These are phyloP conservation scores for Drosophila nikananu DNA, from an alignment of 1,140 invertebrate genomes.

Conservation along the genomic window DNA sequence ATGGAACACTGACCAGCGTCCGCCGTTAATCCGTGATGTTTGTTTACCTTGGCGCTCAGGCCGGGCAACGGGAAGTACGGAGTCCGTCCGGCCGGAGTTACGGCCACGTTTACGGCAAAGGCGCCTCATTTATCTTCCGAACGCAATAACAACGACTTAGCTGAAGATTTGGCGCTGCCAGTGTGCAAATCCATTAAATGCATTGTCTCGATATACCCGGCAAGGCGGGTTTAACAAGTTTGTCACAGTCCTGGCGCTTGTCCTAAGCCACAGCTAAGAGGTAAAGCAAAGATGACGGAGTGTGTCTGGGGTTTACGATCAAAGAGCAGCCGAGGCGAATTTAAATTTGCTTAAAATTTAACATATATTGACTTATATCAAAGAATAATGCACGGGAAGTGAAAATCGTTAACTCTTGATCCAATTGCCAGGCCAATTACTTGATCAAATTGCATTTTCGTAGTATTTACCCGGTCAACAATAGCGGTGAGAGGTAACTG, in stretches of 20 bases:
- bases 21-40: conserved; percentile 83
- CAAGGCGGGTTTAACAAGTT: conserved; percentile 59
- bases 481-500: background rate
- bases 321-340: background rate
- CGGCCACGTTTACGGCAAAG: conserved; percentile 22
- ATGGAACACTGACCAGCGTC: conserved; percentile 69
- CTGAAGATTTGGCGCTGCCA: conserved; percentile 66
- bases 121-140: conserved; percentile 78
- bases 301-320: conserved; percentile 1
- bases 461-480: conserved; percentile 29
- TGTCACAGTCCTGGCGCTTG: conserved; percentile 46
- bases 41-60: conserved; percentile 75
- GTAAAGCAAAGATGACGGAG: conserved; percentile 41
- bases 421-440: conserved; percentile 56
- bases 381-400: background rate
- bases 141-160: conserved; percentile 84
- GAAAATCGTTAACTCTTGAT: conserved; percentile 1
- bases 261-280: conserved; percentile 18
- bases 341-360: background rate
- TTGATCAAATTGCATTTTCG: conserved; percentile 27
- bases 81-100: conserved; percentile 1
- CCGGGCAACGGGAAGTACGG: conserved; percentile 21
- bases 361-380: background rate
- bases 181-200: conserved; percentile 78
- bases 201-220: conserved; percentile 49